Percentiles rank a stretch among this genome's conserved stretches.
Evolutionary conservation across 2,797 vertebrate genomes (phyloP).

Genomic region (Xenentodon cancila): DNA sequence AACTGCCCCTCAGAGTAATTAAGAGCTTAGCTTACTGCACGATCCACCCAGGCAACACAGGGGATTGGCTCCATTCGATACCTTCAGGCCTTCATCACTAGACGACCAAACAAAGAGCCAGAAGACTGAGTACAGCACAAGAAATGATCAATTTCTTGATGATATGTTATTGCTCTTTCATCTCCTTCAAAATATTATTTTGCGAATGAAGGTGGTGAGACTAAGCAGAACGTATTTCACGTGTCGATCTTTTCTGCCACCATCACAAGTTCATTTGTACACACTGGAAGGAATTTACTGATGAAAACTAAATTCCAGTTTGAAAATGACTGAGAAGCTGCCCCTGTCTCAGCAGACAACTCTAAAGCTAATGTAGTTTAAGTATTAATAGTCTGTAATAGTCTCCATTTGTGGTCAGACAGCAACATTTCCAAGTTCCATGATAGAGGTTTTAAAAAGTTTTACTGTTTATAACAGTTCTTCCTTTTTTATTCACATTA

Average conservation of each 20-base stretch:
- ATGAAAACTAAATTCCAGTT: too few species aligned
- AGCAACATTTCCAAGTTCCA: too few species aligned
- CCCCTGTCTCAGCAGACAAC: too few species aligned
- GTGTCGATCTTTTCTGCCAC: slow-evolving; percentile 12
- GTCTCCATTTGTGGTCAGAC: too few species aligned
- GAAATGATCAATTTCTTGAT: slow-evolving; percentile 36
- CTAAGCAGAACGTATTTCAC: not conserved
- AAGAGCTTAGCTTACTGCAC: slow-evolving; percentile 73
- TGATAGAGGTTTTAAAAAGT: too few species aligned
- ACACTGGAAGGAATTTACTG: not conserved
- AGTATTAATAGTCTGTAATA: too few species aligned
- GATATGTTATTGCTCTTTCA: slow-evolving; percentile 25
- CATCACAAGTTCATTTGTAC: slow-evolving; percentile 4
- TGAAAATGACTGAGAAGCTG: too few species aligned
- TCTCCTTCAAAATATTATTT: slow-evolving; percentile 16
- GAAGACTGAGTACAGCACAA: slow-evolving; percentile 15
- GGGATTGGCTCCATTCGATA: slow-evolving; percentile 61
- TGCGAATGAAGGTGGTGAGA: slow-evolving; percentile 20
- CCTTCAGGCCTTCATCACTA: slow-evolving; percentile 44
- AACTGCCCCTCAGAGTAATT: slow-evolving; percentile 73
- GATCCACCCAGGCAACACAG: slow-evolving; percentile 61
- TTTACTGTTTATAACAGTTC: too few species aligned
- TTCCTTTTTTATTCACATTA: too few species aligned
- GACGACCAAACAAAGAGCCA: slow-evolving; percentile 39
- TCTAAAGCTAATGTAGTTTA: too few species aligned